These are phyloP conservation scores for Anolis sagrei DNA, from an alignment of 2,113 vertebrate genomes.

Conservation along the genomic window DNA sequence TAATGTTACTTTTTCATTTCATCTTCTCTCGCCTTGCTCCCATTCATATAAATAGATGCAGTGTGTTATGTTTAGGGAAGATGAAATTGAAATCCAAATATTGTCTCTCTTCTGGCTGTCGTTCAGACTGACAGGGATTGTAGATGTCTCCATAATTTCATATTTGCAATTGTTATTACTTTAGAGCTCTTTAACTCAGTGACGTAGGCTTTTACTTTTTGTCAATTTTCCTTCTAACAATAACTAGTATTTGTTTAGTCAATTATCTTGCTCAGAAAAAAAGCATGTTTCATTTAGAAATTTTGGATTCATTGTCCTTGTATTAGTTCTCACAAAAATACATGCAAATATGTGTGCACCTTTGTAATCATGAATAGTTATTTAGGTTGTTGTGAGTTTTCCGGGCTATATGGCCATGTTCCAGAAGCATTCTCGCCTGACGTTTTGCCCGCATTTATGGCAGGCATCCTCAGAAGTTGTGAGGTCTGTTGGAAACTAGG, in stretches of 20 bases:
- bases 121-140: slow-evolving; percentile 61
- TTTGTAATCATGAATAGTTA: slow-evolving; percentile 11
- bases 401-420: slow-evolving; percentile 4
- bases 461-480: too few species aligned
- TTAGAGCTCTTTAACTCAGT: slow-evolving; percentile 44
- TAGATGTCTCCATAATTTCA: slow-evolving; percentile 54
- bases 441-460: too few species aligned
- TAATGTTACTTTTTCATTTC: slow-evolving; percentile 35
- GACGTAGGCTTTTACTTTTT: slow-evolving; percentile 8
- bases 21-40: not conserved
- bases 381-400: not conserved
- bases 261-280: not conserved
- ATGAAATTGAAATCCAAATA: slow-evolving; percentile 69
- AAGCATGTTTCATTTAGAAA: not conserved
- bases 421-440: too few species aligned
- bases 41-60: slow-evolving; percentile 13
- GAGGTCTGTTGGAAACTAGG: too few species aligned
- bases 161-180: not conserved
- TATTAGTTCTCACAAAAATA: not conserved
- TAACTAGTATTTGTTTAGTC: not conserved
- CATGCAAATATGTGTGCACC: not conserved
- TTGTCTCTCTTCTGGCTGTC: slow-evolving; percentile 64
- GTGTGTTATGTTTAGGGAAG: slow-evolving; percentile 63
- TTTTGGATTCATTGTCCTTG: not conserved
- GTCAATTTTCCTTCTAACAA: not conserved